Percentiles rank a stretch among this genome's conserved stretches.
phyloP scores from a whole-genome alignment of 2,888 invertebrate species.

The Tachina fera region DNA sequence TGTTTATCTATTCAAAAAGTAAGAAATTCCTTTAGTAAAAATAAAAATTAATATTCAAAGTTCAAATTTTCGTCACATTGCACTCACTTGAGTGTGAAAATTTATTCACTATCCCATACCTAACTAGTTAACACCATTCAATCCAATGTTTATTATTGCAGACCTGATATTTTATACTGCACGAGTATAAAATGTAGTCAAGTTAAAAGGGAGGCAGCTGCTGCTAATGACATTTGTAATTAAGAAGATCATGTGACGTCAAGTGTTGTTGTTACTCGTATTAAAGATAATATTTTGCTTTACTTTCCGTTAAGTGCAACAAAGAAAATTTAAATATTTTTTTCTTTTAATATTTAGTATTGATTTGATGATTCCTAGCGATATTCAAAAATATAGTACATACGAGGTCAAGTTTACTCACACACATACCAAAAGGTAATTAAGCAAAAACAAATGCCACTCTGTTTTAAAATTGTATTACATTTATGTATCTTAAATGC shows the following conservation, averaged over 20 bases:
- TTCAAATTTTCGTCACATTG: too few relatives aligned
- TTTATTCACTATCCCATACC: too few relatives aligned
- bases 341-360: neutral
- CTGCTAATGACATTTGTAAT: constrained; percentile 18
- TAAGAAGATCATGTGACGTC: neutral
- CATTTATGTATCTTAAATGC: too few relatives aligned
- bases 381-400: neutral
- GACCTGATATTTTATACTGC: neutral
- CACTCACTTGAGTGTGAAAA: too few relatives aligned
- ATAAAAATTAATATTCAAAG: too few relatives aligned
- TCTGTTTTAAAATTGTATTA: too few relatives aligned
- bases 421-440: too few relatives aligned
- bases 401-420: constrained; percentile 1
- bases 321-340: neutral
- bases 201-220: constrained; percentile 1
- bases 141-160: neutral
- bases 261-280: neutral
- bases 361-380: neutral
- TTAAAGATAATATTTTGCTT: constrained; percentile 5
- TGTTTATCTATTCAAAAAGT: too few relatives aligned
- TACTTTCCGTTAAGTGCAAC: neutral
- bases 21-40: too few relatives aligned
- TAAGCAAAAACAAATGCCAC: too few relatives aligned
- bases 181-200: neutral
- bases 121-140: neutral